Base-by-base conservation (phyloP, 1,140 invertebrate species). In the Ips nitidus region DNA sequence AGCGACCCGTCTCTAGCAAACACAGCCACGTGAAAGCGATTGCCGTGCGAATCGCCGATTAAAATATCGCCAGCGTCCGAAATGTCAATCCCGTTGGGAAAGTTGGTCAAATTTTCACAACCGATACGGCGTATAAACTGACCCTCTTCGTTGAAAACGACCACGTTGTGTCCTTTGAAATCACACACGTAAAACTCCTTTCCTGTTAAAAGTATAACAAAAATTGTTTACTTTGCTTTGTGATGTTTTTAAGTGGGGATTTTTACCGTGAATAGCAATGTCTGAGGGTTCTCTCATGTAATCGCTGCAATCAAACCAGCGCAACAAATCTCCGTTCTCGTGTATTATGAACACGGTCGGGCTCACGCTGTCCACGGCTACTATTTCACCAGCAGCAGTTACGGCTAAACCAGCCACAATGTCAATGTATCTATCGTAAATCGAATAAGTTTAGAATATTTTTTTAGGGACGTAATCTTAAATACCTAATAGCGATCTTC, bases 171-270 rank as follows among this genome's bases (percentile, higher is more conserved):
- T 63, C 95, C 95, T 83, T 98, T 98, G 81, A 98, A 98, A 82
- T 98, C 96, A 81, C 96, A 98, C 39, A 98, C 94, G 83, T 95
- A 98, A 83, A 94, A 98, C 81, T 97, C 94, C 77, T 95, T 94
- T 69, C 92, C 92, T 94, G 77, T 22, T 22, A 22, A 22, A 22
- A 22, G 22, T 22, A 22, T 22, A 58, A 84, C 84, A 70, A 57
- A 45, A 63, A 47, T 43, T 40, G 37, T 36, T 50, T 50, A 50
- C 1, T 50, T 50, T 8, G 2, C 6, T 5, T 52, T 42, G 5
- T 53, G 37, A 53, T 8, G 2, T n/a, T 37, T 22, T 36, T 62
- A 38, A n/a, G 2, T 42, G 7, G 2, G 41, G 56, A 65, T 56
- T 63, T 81, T 83, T 81, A 92, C 92, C 92, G 83, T 89, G 91